Evolutionary conservation across 2,888 invertebrate species (phyloP).

Genomic region (Plebejus anna): DNA sequence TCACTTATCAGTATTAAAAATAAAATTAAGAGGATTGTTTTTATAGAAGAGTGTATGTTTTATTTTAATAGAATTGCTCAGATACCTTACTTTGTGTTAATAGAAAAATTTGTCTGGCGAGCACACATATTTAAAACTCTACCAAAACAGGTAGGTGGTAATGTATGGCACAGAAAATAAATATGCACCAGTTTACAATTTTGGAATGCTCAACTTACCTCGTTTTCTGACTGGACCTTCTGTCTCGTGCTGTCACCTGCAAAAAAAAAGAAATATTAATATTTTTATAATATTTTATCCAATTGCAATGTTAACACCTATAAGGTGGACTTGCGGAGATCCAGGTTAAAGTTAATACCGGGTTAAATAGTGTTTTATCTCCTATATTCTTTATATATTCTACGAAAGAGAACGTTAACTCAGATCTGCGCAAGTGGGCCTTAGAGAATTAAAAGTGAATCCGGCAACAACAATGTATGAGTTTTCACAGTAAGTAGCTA

Average conservation of each 20-base stretch:
- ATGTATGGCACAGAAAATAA: not conserved
- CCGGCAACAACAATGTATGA: too few relatives aligned
- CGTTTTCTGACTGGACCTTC: slow-evolving; percentile 68
- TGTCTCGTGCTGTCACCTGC: slow-evolving; percentile 75
- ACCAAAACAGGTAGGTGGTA: not conserved
- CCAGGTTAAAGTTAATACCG: too few relatives aligned
- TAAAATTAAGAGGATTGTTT: not conserved
- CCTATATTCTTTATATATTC: too few relatives aligned
- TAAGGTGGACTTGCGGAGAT: too few relatives aligned
- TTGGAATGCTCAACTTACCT: slow-evolving; percentile 51
- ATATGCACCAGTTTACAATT: not conserved
- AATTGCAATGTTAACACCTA: not conserved
- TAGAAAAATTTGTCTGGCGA: not conserved
- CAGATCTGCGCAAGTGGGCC: too few relatives aligned
- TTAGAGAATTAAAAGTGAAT: not conserved
- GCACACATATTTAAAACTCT: not conserved
- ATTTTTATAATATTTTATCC: not conserved
- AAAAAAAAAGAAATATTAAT: slow-evolving; percentile 41
- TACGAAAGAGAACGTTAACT: too few relatives aligned
- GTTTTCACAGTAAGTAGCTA: not conserved
- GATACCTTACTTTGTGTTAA: too few relatives aligned
- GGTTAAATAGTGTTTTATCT: too few relatives aligned
- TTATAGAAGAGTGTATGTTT: not conserved
- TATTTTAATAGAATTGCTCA: too few relatives aligned
- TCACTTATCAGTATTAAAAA: not conserved